Percentiles rank a stretch among this genome's conserved stretches.
phyloP scores from a whole-genome alignment of 2,797 vertebrate species.

The Chromis chromis region DNA sequence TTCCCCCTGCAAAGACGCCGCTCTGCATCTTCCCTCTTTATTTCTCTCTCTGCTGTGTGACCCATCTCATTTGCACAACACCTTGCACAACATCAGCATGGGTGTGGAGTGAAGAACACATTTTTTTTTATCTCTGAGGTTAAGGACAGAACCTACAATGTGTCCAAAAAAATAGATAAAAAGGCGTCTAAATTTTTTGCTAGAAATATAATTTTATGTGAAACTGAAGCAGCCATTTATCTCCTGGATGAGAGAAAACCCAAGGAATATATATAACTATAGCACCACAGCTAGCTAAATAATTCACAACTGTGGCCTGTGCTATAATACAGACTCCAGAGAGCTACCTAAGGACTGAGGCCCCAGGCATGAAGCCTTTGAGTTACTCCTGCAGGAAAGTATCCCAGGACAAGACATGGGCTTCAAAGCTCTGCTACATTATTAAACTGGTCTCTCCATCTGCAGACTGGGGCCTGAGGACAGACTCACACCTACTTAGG shows the following conservation, averaged over 20 bases:
- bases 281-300: slow-evolving; percentile 40
- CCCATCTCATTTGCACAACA: slow-evolving; percentile 18
- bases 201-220: not conserved
- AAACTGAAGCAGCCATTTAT: not conserved
- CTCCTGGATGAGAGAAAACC: slow-evolving; percentile 15
- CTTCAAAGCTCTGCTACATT: slow-evolving; percentile 74
- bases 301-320: slow-evolving; percentile 49
- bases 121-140: not conserved
- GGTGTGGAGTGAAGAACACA: not conserved
- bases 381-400: slow-evolving; percentile 64
- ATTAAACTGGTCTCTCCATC: slow-evolving; percentile 72
- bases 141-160: too few species aligned
- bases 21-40: slow-evolving; percentile 11
- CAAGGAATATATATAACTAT: slow-evolving; percentile 26
- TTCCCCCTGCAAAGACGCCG: slow-evolving; percentile 12
- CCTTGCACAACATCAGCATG: slow-evolving; percentile 4
- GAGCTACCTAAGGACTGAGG: slow-evolving; percentile 50
- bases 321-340: slow-evolving; percentile 42
- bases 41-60: slow-evolving; percentile 20
- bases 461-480: slow-evolving; percentile 59
- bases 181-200: too few species aligned
- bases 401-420: slow-evolving; percentile 50
- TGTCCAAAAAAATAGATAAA: too few species aligned
- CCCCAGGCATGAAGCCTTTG: slow-evolving; percentile 62
- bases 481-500: slow-evolving; percentile 55